A percentile compares a stretch with the other conserved stretches of the same genome.
phyloP scores from a whole-genome alignment of 2,888 invertebrate genomes.

The Drosophila buzzatii region DNA sequence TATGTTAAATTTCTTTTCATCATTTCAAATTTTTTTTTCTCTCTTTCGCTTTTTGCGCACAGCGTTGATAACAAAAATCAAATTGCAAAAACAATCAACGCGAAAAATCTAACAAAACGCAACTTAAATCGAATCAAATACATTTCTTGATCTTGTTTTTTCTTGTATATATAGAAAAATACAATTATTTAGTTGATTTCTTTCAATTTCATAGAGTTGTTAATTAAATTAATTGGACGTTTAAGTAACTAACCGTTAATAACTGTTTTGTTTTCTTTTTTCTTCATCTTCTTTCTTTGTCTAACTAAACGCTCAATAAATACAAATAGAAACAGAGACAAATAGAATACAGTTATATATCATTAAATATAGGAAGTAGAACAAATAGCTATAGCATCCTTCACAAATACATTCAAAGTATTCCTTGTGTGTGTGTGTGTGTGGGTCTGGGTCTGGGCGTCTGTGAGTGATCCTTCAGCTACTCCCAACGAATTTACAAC shows the following conservation, averaged over 20 bases:
- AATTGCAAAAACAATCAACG: slow-evolving; percentile 51
- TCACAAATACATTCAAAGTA: slow-evolving; percentile 47
- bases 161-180: slow-evolving; percentile 56
- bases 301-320: slow-evolving; percentile 78
- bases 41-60: slow-evolving; percentile 61
- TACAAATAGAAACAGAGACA: slow-evolving; percentile 74
- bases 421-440: slow-evolving; percentile 10
- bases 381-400: slow-evolving; percentile 51
- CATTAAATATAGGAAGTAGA: slow-evolving; percentile 51
- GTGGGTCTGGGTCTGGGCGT: slow-evolving; percentile 10
- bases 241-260: slow-evolving; percentile 85
- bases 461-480: slow-evolving; percentile 16
- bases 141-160: slow-evolving; percentile 28
- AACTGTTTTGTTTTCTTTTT: slow-evolving; percentile 53
- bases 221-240: slow-evolving; percentile 84
- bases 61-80: slow-evolving; percentile 73
- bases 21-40: slow-evolving; percentile 35
- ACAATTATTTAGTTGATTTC: slow-evolving; percentile 42
- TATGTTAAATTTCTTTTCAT: slow-evolving; percentile 15
- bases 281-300: slow-evolving; percentile 45
- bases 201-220: slow-evolving; percentile 37
- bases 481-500: slow-evolving; percentile 83
- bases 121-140: slow-evolving; percentile 51
- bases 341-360: slow-evolving; percentile 52
- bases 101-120: slow-evolving; percentile 62